phyloP scores from a whole-genome alignment of 1,140 invertebrate species.

The Papilio dardanus region DNA sequence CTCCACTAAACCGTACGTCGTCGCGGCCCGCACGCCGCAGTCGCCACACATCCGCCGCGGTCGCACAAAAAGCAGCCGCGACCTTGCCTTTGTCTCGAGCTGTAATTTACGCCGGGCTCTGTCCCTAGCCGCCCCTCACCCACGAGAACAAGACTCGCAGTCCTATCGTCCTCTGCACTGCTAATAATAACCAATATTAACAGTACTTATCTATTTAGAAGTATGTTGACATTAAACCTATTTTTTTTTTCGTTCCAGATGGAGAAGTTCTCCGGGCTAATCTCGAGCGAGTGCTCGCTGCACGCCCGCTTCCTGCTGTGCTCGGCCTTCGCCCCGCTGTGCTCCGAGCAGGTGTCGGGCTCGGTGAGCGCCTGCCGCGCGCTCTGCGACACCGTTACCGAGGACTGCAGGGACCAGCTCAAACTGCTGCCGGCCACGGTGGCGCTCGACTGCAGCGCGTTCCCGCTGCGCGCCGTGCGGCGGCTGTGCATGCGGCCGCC shows the following conservation, averaged over 20 bases:
- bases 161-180: constrained; percentile 1
- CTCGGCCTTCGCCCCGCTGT: constrained; percentile 95
- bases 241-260: constrained; percentile 83
- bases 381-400: constrained; percentile 91
- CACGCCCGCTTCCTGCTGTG: constrained; percentile 95
- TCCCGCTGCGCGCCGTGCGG: constrained; percentile 81
- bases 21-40: not conserved
- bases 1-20: constrained; percentile 15
- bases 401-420: constrained; percentile 90
- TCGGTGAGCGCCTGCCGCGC: constrained; percentile 94
- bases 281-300: constrained; percentile 93
- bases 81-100: constrained; percentile 60
- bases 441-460: constrained; percentile 89
- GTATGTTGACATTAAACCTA: constrained; percentile 30
- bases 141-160: constrained; percentile 36
- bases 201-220: not conserved
- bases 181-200: constrained; percentile 19
- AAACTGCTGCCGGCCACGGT: constrained; percentile 87
- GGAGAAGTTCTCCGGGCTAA: constrained; percentile 89
- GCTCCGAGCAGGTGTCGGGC: constrained; percentile 92
- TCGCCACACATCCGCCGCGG: constrained; percentile 52
- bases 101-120: constrained; percentile 52
- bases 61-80: constrained; percentile 51
- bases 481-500: constrained; percentile 83
- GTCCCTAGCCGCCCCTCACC: constrained; percentile 27